Evolutionary conservation across 2,888 invertebrate species (phyloP), one percentile per base, ranked within the genome.

Genomic region (Acleris emargana): DNA sequence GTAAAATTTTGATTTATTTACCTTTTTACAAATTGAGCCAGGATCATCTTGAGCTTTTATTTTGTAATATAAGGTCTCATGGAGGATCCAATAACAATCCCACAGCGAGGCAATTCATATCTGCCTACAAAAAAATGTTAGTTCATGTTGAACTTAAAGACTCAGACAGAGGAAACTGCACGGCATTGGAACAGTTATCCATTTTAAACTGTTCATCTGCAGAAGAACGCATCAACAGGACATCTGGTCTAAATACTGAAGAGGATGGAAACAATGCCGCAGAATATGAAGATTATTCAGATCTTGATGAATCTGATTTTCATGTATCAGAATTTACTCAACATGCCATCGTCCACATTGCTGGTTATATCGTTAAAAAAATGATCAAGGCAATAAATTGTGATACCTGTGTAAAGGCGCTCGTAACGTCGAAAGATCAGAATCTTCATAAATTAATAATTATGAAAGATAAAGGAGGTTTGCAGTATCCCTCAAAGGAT

Each of bases 11-110:
- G 4, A 52, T 28, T n/a, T n/a, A 52, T 52, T 16, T 52, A n/a
- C 51, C 51, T 4, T 52, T 52, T 22, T 52, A 52, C 13, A 52
- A 52, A 3, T 4, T 52, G 11, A 52, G 28, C 25, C 54, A 54
- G 54, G 42, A 54, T 32, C 47, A 60, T 25, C 49, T 22, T 18
- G 71, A 71, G 42, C 55, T 67, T 42, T 63, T 71, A 17, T 69
- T 71, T 55, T 67, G 70, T 5, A 67, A 68, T 20, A 68, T 72
- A 22, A 57, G 70, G 42, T 52, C 59, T 13, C 69, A 72, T 47
- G 69, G 70, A 51, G 70, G 72, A 5, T 49, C 53, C 18, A 70
- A 70, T 58, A 72, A 72, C 42, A 72, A 72, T 42, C 72, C 72
- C 7, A 72, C 69, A 17, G 62, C 64, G 6, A 49, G 55, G 42